A percentile compares a stretch with the other conserved stretches of the same genome.
phyloP scores from a whole-genome alignment of 1,140 invertebrate genomes.

The Pogonus chalceus region DNA sequence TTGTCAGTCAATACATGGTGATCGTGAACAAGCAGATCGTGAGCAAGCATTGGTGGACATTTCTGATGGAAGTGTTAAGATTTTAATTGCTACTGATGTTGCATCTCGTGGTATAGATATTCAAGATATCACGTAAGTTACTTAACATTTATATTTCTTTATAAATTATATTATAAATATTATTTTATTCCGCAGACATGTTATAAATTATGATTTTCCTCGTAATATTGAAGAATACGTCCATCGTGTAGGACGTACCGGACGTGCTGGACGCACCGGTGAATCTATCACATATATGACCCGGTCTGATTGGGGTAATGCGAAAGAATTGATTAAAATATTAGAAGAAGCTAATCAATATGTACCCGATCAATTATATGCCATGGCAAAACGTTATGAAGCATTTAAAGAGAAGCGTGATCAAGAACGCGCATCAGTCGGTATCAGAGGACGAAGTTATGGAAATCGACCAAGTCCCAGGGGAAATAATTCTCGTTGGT shows the following conservation, averaged over 20 bases:
- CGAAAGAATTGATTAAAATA: conserved; percentile 72
- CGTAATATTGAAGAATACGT: conserved; percentile 84
- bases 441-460: too few species aligned
- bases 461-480: too few species aligned
- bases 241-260: conserved; percentile 77
- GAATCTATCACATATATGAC: conserved; percentile 74
- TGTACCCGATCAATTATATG: conserved; percentile 52
- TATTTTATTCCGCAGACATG: conserved; percentile 46
- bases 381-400: conserved; percentile 58
- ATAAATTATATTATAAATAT: conserved; percentile 1
- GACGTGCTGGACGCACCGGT: conserved; percentile 74
- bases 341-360: conserved; percentile 60
- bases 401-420: conserved; percentile 46
- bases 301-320: conserved; percentile 65
- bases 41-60: conserved; percentile 79
- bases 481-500: too few species aligned
- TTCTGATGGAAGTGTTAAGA: conserved; percentile 58
- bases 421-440: conserved; percentile 34
- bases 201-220: conserved; percentile 86
- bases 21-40: conserved; percentile 74
- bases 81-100: conserved; percentile 91
- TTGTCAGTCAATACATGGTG: conserved; percentile 79
- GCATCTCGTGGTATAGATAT: conserved; percentile 88
- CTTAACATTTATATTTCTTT: too few species aligned
- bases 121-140: conserved; percentile 74